Evolutionary conservation across 2,797 vertebrate species (phyloP).

Genomic region (Myotis vivesi): DNA sequence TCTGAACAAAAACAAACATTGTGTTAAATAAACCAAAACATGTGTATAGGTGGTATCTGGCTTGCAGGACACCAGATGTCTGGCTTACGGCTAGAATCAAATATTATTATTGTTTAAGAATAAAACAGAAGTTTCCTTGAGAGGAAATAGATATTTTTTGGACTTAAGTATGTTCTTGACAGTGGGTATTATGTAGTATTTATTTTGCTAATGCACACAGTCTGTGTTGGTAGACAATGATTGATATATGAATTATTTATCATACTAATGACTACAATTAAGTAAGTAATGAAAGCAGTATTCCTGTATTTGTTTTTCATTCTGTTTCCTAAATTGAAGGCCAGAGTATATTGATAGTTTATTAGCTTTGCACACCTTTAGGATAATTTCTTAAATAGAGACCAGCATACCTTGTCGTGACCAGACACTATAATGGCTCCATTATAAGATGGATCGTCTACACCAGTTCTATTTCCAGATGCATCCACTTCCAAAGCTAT

Average conservation of each 20-base stretch:
- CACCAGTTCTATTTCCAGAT: constrained; percentile 80
- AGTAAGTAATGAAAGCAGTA: background rate
- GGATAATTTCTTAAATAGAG: background rate
- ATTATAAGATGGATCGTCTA: constrained; percentile 88
- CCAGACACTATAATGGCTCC: constrained; percentile 89
- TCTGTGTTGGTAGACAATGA: background rate
- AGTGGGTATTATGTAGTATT: background rate
- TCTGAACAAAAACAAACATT: background rate
- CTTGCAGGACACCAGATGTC: background rate
- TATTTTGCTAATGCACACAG: background rate
- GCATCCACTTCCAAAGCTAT: constrained; percentile 88
- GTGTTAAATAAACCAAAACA: background rate
- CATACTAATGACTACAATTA: background rate
- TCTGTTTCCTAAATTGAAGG: background rate
- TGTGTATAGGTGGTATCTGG: background rate
- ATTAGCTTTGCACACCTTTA: background rate
- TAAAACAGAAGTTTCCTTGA: background rate
- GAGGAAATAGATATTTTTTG: background rate
- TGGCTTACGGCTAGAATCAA: background rate
- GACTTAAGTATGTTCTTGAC: background rate
- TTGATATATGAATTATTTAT: background rate
- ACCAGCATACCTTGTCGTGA: constrained; percentile 85
- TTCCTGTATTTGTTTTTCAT: background rate
- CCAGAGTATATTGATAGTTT: background rate
- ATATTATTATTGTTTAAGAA: background rate